Evolutionary conservation across 1,140 invertebrate genomes (phyloP), one percentile per base, ranked within the genome.

Genomic region (Solenopsis invicta): DNA sequence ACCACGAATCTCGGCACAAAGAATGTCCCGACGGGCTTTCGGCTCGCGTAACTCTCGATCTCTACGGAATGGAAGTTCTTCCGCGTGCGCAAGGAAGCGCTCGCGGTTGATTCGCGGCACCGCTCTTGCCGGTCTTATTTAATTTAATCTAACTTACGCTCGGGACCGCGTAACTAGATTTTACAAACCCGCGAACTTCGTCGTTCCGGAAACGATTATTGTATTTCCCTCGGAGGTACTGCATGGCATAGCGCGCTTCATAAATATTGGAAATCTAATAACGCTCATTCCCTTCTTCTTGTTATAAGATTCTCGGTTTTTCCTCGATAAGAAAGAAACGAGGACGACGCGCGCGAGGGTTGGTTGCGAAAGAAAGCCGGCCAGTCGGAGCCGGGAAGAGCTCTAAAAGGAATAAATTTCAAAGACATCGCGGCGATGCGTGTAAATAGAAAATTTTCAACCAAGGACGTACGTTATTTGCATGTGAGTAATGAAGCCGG

Each of bases 401-500:
- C 10, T 29, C 29, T 1, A 78, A 52, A n/a, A 41, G 24, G 29
- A 72, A 75, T 50, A 62, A 37, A 45, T 21, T 71, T 56, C 64
- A 87, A 87, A 75, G 82, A 66, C 56, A n/a, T 74, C 59, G 45
- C n/a, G 37, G 21, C 21, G 67, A 24, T 45, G 52, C n/a, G 48
- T 48, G 74, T 64, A 54, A 56, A 64, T 48, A 52, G 50, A 75
- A 13, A 77, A 76, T 90, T 78, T 21, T 16, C 16, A 52, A 37
- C 18, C 13, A 29, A 21, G 54, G 34, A n/a, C n/a, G 54, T 75
- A 12, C 72, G 88, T 64, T 86, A 90, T 90, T 92, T 91, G 89
- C 90, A 89, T 86, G 86, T 82, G 90, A 90, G 87, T 92, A 91
- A 91, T 91, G 89, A 91, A 90, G 54, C 59, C 61, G 78, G 3